Base-by-base conservation (phyloP, 2,113 vertebrate genomes). In the Siniperca knerii region DNA sequence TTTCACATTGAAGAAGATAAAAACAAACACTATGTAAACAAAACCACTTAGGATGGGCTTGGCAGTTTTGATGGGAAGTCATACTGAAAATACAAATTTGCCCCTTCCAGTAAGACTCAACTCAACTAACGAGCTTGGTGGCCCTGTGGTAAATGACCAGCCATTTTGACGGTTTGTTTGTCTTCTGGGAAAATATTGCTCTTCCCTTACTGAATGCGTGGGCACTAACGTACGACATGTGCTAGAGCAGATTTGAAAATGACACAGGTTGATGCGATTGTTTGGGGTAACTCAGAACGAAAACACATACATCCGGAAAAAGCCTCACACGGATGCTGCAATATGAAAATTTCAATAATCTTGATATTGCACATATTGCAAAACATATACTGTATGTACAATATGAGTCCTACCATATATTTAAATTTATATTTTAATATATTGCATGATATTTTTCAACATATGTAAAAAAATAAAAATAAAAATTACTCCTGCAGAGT, bases 121-220 rank as follows among this genome's bases (percentile, higher is more conserved):
- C 21, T 33, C 29, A 46, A 44, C 29, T 40, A 12, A 72, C 57
- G 35, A 54, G 40, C 60, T 69, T 33, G 50, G 48, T 16, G 54
- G 62, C 60, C 13, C 50, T 61, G 67, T 73, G 65, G 78, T 77
- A 61, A 73, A 79, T 68, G 61, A 58, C 40, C 74, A 4, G 65
- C 25, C 21, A 33, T 62, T 80, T 74, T 84, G 20, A 87, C 50
- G 25, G 21, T 76, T 46, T 79, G 44, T 52, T 42, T 52, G 82
- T 75, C 65, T 84, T 87, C 81, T 66, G 85, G 78, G 70, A 84
- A 92, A 82, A 72, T 29, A 71, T 12, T 1, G 2, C n/a, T 74
- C 46, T 35, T 75, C 18, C 62, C 11, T 81, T 48, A 42, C 68
- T 78, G 72, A 77, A 79, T 48, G 75, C 3, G 71, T 85, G 52